phyloP scores from a whole-genome alignment of 1,140 invertebrate species.

The Hylyphantes graminicola region DNA sequence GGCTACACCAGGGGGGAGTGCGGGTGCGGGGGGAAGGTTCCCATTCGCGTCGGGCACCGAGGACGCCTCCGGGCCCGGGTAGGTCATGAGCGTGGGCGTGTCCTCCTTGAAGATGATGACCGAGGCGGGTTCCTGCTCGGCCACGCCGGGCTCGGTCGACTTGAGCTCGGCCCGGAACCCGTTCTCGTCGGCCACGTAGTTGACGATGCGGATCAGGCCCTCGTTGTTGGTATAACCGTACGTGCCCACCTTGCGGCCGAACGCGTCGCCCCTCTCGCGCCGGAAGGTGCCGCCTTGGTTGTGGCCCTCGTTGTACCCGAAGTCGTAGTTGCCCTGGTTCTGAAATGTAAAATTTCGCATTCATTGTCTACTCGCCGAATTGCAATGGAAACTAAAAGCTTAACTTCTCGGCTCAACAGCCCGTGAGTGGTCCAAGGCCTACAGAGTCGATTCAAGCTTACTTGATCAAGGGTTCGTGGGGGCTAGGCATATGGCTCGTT shows the following conservation, averaged over 20 bases:
- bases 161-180: conserved; percentile 62
- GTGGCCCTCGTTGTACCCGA: conserved; percentile 64
- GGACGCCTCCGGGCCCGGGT: conserved; percentile 49
- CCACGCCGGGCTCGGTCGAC: conserved; percentile 64
- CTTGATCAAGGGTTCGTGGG: no score
- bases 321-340: conserved; percentile 63
- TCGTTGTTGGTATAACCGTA: conserved; percentile 64
- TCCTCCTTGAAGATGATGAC: conserved; percentile 63
- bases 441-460: no score
- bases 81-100: conserved; percentile 60
- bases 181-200: conserved; percentile 64
- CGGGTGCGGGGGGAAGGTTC: conserved; percentile 34
- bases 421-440: no score
- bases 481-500: no score
- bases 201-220: conserved; percentile 64
- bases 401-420: no score
- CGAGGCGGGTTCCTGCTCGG: conserved; percentile 62
- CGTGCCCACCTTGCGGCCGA: conserved; percentile 62
- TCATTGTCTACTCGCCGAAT: no score
- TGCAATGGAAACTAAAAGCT: no score
- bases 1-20: neutral
- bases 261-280: conserved; percentile 62
- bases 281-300: conserved; percentile 64
- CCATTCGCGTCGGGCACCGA: conserved; percentile 43
- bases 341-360: neutral